Percentiles rank a stretch among this genome's conserved stretches.
Evolutionary conservation across 1,140 invertebrate genomes (phyloP).

Genomic region (Calliphora vicina): DNA sequence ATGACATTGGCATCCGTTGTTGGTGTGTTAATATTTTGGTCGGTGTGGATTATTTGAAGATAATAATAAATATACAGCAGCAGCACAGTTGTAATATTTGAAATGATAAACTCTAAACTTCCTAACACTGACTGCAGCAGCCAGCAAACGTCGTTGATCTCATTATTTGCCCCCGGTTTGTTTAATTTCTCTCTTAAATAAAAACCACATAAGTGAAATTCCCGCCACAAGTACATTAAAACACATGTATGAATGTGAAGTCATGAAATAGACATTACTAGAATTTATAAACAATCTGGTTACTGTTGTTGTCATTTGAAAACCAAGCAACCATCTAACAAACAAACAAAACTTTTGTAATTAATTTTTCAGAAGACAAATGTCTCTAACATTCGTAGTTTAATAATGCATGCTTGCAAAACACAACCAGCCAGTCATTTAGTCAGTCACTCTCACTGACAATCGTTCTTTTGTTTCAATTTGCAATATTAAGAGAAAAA

Average conservation of each 20-base stretch:
- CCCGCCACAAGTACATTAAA: not conserved
- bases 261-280: not conserved
- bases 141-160: not conserved
- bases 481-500: too few relatives aligned
- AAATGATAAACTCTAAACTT: conserved; percentile 30
- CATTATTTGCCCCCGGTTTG: not conserved
- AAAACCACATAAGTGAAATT: not conserved
- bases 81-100: not conserved
- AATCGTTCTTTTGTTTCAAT: too few relatives aligned
- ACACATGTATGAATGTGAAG: not conserved
- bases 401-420: too few relatives aligned
- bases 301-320: conserved; percentile 12
- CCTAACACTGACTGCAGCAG: not conserved
- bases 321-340: too few relatives aligned
- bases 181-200: not conserved
- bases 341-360: not conserved
- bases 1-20: conserved; percentile 24
- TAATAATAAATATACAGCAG: not conserved
- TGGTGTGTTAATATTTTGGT: not conserved
- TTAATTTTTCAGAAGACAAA: conserved; percentile 18
- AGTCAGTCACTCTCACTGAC: too few relatives aligned
- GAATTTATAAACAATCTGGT: not conserved
- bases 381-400: not conserved
- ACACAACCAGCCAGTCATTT: too few relatives aligned
- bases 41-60: conserved; percentile 5